Evolutionary conservation across 2,797 vertebrate genomes (phyloP), one percentile per base, ranked within the genome.

Genomic region (Oreortyx pictus): DNA sequence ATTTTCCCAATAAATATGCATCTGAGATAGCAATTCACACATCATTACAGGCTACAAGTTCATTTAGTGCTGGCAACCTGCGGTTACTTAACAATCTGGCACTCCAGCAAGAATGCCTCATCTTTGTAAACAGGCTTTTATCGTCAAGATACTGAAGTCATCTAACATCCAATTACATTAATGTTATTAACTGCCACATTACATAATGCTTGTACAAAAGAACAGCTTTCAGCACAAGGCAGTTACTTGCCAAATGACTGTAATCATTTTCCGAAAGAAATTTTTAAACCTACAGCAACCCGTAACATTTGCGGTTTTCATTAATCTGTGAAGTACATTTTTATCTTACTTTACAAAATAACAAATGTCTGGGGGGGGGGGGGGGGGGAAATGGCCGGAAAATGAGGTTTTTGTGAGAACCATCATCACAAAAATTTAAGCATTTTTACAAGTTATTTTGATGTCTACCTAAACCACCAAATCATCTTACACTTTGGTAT

Each of bases 21-120:
- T 81, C 62, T 73, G 20, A 3, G 2, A 79, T 22, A 88, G 86
- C 82, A 83, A 83, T 88, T 94, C 65, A 64, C 84, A 90, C 92
- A 88, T 88, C 90, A 79, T 87, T 92, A 94, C 35, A 77, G 91
- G 87, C 52, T n/a, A 62, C 89, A 95, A 90, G 90, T 94, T 95
- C 80, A 83, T 93, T 96, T 89, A 67, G 43, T 81, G 90, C 70
- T 94, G 96, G 94, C 86, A 92, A 89, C 79, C 80, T 93, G 70
- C 9, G 78, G 73, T 86, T 93, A 54, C 75, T 96, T 89, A 96
- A 93, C 76, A 72, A 56, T 89, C 82, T 94, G 90, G 84, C 94
- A 82, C 59, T 80, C 57, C 54, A 87, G 68, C 65, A 60, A 90
- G 59, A 50, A 91, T 78, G 90, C 70, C 76, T 93, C 79, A 52